phyloP scores from a whole-genome alignment of 2,888 invertebrate genomes.

The Drosophila paranaensis region DNA sequence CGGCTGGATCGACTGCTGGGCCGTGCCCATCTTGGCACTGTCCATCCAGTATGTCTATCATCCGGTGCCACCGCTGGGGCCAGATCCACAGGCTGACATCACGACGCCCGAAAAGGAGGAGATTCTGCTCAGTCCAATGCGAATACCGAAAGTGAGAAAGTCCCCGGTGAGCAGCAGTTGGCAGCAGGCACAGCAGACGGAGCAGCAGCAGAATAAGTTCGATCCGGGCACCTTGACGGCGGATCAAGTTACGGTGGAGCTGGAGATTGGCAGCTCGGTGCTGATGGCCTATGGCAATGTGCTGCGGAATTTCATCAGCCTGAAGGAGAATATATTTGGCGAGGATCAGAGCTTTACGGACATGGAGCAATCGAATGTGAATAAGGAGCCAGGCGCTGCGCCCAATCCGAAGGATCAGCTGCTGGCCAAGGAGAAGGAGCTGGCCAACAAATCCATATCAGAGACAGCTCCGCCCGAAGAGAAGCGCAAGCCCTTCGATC shows the following conservation, averaged over 20 bases:
- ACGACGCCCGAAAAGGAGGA: conserved; percentile 98
- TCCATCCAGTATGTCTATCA: conserved; percentile 96
- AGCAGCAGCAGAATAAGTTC: conserved; percentile 89
- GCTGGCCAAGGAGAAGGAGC: conserved; percentile 84
- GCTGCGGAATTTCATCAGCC: conserved; percentile 93
- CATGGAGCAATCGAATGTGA: conserved; percentile 89
- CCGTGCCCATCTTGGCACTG: conserved; percentile 96
- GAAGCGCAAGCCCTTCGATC: conserved; percentile 91
- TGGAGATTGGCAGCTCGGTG: conserved; percentile 97
- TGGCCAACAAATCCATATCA: conserved; percentile 84
- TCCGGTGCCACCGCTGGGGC: conserved; percentile 95
- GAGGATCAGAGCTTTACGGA: conserved; percentile 97
- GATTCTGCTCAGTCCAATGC: conserved; percentile 94
- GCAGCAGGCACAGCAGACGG: conserved; percentile 86
- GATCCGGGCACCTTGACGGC: conserved; percentile 94
- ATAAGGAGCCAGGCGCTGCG: conserved; percentile 83
- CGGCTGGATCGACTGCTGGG: conserved; percentile 99
- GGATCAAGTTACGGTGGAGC: conserved; percentile 95
- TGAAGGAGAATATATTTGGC: conserved; percentile 98
- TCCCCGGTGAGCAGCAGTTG: conserved; percentile 89
- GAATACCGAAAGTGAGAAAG: conserved; percentile 92
- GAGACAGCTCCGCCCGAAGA: conserved; percentile 86
- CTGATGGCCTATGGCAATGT: conserved; percentile 96
- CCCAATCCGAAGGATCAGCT: conserved; percentile 82
- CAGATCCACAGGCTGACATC: conserved; percentile 95